These are phyloP conservation scores for Centropus unirufus DNA, from an alignment of 2,113 vertebrate genomes.

Conservation along the genomic window DNA sequence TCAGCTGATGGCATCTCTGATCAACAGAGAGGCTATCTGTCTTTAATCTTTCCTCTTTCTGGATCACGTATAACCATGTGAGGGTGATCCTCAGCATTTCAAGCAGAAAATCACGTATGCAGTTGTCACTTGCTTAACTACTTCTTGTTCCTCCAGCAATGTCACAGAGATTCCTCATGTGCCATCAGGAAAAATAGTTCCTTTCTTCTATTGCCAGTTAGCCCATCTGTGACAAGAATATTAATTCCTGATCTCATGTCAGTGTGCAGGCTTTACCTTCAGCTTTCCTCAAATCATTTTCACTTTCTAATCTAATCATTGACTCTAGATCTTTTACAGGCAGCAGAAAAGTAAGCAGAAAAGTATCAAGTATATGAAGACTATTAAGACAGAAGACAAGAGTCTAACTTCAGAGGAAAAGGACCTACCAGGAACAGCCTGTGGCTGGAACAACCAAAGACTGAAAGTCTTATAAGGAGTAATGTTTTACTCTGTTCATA, in stretches of 20 bases:
- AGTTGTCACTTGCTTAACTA: background rate
- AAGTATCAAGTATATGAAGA: background rate
- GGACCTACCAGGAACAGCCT: background rate
- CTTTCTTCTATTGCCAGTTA: background rate
- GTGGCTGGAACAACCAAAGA: background rate
- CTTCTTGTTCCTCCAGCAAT: background rate
- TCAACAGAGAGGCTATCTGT: background rate
- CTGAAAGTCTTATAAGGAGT: background rate
- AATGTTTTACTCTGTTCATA: background rate
- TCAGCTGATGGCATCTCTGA: constrained; percentile 47
- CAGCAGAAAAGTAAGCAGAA: background rate
- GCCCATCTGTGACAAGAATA: background rate
- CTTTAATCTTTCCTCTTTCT: constrained; percentile 18
- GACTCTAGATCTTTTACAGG: background rate
- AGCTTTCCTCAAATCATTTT: background rate
- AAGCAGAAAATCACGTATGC: background rate
- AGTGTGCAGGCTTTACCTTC: background rate
- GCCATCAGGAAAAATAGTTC: background rate
- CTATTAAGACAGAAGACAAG: background rate
- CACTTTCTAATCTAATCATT: background rate
- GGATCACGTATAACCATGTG: background rate
- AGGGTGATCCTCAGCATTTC: background rate
- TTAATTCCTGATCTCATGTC: background rate
- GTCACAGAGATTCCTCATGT: background rate
- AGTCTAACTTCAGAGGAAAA: background rate